Conservation (phyloP, 2,113 vertebrate genomes). For the Campylorhamphus procurvoides region DNA sequence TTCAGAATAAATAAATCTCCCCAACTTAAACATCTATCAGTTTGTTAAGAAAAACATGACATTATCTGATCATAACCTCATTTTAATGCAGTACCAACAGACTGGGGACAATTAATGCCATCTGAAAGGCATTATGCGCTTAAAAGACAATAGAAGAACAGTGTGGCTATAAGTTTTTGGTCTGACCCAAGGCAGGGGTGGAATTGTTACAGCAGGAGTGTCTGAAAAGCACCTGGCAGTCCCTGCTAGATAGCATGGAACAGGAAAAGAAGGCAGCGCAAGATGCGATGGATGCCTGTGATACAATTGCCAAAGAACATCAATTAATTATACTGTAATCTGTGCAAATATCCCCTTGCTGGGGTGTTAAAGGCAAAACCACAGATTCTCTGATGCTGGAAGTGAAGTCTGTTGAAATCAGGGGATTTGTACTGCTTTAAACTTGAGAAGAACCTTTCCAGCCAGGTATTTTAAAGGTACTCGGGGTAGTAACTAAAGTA, state of each 20-base stretch:
- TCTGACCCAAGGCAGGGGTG: neutral
- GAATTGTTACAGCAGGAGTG: neutral
- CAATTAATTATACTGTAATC: conserved; percentile 28
- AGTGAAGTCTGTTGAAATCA: neutral
- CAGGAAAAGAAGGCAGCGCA: neutral
- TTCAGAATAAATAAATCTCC: neutral
- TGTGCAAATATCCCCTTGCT: neutral
- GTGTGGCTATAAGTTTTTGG: neutral
- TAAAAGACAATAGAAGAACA: neutral
- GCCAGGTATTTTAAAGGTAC: neutral
- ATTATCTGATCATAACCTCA: neutral
- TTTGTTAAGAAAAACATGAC: neutral
- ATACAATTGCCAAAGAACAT: neutral
- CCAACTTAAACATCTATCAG: neutral
- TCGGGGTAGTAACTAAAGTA: neutral
- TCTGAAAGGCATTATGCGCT: neutral
- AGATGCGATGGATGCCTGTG: neutral
- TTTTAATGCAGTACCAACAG: neutral
- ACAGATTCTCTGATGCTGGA: neutral
- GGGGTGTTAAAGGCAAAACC: neutral
- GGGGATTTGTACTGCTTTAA: neutral
- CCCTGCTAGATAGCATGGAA: neutral
- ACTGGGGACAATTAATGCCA: neutral
- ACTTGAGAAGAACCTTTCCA: neutral
- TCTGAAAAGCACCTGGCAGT: neutral